Evolutionary conservation across 2,797 vertebrate species (phyloP).

Genomic region (Xenentodon cancila): DNA sequence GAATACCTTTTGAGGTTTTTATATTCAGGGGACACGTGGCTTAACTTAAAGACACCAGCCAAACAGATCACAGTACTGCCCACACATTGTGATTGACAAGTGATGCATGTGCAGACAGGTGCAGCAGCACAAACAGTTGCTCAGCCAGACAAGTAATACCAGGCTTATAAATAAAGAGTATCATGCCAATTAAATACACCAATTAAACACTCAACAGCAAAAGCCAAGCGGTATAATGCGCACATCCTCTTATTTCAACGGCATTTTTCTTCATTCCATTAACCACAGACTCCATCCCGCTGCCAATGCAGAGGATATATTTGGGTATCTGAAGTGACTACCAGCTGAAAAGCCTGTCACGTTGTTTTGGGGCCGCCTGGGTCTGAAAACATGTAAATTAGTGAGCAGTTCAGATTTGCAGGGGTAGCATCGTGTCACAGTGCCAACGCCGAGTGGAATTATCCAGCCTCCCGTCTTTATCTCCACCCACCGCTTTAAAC

Average conservation of each 20-base stretch:
- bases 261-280: slow-evolving; percentile 49
- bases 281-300: slow-evolving; percentile 48
- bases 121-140: slow-evolving; percentile 33
- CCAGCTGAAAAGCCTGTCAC: too few relatives aligned
- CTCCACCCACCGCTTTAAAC: too few relatives aligned
- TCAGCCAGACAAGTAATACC: slow-evolving; percentile 24
- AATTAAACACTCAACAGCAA: slow-evolving; percentile 20
- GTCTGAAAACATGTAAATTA: too few relatives aligned
- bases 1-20: slow-evolving; percentile 9
- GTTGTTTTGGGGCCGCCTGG: too few relatives aligned
- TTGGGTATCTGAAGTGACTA: too few relatives aligned
- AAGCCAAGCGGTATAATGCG: slow-evolving; percentile 4
- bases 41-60: slow-evolving; percentile 24
- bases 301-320: slow-evolving; percentile 14
- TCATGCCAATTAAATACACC: not conserved
- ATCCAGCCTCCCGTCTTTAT: too few relatives aligned
- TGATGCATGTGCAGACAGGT: slow-evolving; percentile 27
- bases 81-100: slow-evolving; percentile 70
- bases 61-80: slow-evolving; percentile 42
- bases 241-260: slow-evolving; percentile 6
- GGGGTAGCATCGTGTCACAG: too few relatives aligned
- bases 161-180: slow-evolving; percentile 22
- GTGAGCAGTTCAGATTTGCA: too few relatives aligned
- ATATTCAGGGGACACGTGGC: slow-evolving; percentile 15
- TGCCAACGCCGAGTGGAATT: too few relatives aligned